Base-by-base conservation (phyloP, 2,888 invertebrate genomes). In the Drosophila birchii region DNA sequence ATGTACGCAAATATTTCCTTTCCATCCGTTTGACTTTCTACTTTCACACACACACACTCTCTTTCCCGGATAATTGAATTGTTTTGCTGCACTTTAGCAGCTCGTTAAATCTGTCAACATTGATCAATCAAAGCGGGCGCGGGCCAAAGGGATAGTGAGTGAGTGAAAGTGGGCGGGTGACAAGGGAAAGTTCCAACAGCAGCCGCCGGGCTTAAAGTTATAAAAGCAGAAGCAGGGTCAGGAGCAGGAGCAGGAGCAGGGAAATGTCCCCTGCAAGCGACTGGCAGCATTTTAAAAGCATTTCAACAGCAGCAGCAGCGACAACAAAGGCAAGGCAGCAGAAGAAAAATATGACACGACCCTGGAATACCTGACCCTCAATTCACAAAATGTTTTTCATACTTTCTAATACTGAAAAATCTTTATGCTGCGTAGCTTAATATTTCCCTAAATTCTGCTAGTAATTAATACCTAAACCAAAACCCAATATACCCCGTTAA, bases 91-190 rank as follows among this genome's bases (percentile, higher is more conserved):
- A 89, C 86, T 87, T 87, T 89, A 71, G 62, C 88, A 86, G 84
- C 86, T 89, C 89, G 88, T 89, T 87, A 88, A 88, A 83, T 88
- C 81, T 86, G 87, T 88, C 89, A 89, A 88, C 89, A 81, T 79
- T 83, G 81, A 87, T 89, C 86, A 80, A 86, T 88, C 89, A 86
- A 73, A 56, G 51, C 7, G 51, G 34, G 51, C 9, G 32, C 34
- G 20, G 20, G 34, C 41, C n/a, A 18, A 39, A n/a, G 32, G 39
- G 53, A 47, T 47, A 47, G 45, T 20, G 12, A 32, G 20, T 57
- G 16, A 57, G 59, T 39, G 64, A 43, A 34, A 62, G 54, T 26
- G 66, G 26, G 54, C n/a, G 45, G 26, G 14, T 12, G 14, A 44
- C 23, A 67, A 38, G 59, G 9, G 43, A 54, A 57, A 60, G 47